A percentile compares a stretch with the other conserved stretches of the same genome.
Evolutionary conservation across 2,888 invertebrate species (phyloP).

Genomic region (Allygus modestus): DNA sequence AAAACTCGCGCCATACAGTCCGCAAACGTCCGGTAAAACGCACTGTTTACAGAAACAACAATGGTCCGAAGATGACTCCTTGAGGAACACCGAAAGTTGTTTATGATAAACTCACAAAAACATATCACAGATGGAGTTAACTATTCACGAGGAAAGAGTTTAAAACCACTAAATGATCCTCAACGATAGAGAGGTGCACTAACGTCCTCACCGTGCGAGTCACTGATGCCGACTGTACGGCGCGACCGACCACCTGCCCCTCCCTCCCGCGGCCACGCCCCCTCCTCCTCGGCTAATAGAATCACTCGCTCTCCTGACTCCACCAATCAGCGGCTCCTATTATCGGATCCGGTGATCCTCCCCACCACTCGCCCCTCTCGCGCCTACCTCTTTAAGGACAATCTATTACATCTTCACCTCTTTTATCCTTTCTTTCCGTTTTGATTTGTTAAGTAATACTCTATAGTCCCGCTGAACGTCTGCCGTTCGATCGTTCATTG

Average conservation of each 20-base stretch:
- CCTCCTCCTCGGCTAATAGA: conserved; percentile 50
- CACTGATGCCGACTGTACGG: conserved; percentile 54
- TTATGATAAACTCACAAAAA: neutral
- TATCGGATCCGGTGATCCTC: conserved; percentile 41
- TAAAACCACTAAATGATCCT: conserved; percentile 11
- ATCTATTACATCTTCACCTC: conserved; percentile 60
- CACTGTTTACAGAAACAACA: neutral
- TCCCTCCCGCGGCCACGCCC: conserved; percentile 54
- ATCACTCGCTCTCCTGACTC: conserved; percentile 59
- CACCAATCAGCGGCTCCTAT: conserved; percentile 61
- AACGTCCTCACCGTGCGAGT: conserved; percentile 57
- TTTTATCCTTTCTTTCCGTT: conserved; percentile 58
- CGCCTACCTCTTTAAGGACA: conserved; percentile 49
- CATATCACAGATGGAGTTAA: conserved; percentile 18
- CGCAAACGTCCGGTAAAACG: neutral
- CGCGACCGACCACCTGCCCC: conserved; percentile 58
- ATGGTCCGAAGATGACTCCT: conserved; percentile 23
- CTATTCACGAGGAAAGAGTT: conserved; percentile 40
- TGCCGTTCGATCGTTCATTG: conserved; percentile 35
- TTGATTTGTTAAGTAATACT: conserved; percentile 59
- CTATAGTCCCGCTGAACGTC: conserved; percentile 51
- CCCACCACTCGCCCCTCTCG: conserved; percentile 47
- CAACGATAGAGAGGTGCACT: conserved; percentile 41
- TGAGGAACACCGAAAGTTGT: conserved; percentile 6
- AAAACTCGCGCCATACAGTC: conserved; percentile 4